Evolutionary conservation across 2,888 invertebrate species (phyloP).

Genomic region (Andrena dorsata): DNA sequence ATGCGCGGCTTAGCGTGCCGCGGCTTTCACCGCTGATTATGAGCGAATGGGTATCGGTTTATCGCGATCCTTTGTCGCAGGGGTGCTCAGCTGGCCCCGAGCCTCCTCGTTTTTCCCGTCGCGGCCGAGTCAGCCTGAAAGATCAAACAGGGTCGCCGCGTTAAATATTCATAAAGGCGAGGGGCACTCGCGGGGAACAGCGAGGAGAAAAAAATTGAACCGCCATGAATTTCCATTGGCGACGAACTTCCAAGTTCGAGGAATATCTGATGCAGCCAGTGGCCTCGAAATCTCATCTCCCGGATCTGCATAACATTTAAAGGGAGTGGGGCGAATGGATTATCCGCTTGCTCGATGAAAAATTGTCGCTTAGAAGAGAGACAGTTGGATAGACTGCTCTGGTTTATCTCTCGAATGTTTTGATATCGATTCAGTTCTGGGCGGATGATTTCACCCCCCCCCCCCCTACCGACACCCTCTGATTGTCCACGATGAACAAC

Average conservation of each 20-base stretch:
- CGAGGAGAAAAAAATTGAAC: constrained; percentile 9
- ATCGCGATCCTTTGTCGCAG: constrained; percentile 63
- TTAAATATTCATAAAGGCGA: constrained; percentile 54
- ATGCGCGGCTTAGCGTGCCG: constrained; percentile 54
- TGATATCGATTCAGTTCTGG: background rate
- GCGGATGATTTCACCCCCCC: background rate
- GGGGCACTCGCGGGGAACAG: background rate
- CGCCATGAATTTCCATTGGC: constrained; percentile 66
- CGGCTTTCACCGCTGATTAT: constrained; percentile 61
- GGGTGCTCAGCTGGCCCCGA: constrained; percentile 19
- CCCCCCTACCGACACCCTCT: background rate
- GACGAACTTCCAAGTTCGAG: constrained; percentile 56
- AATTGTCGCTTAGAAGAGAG: background rate
- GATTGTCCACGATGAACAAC: constrained; percentile 4
- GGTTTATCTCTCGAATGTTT: background rate
- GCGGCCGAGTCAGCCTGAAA: constrained; percentile 27
- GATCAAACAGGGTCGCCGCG: constrained; percentile 31
- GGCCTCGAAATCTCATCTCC: constrained; percentile 1
- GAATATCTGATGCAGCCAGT: constrained; percentile 52
- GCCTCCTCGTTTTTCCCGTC: constrained; percentile 24
- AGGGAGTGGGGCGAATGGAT: background rate
- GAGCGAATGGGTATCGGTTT: constrained; percentile 68
- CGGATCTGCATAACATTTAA: constrained; percentile 18
- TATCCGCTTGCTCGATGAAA: background rate
- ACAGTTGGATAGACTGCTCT: background rate